Conservation (phyloP, 2,888 invertebrate species). For the Carabus problematicus region DNA sequence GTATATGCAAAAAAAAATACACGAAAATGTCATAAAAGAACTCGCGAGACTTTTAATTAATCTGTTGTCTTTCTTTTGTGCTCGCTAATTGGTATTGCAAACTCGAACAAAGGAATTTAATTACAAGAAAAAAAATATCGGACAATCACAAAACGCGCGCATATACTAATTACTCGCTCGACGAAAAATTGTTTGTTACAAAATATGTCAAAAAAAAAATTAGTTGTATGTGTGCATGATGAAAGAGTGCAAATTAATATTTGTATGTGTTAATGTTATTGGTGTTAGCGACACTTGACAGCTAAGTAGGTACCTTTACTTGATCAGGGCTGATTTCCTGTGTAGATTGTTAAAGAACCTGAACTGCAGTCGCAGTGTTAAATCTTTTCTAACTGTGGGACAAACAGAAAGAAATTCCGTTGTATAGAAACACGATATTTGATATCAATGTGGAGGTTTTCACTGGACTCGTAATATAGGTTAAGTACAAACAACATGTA, state of each 20-base stretch:
- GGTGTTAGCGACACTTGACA: conserved; percentile 26
- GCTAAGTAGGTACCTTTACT: conserved; percentile 66
- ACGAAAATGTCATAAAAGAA: conserved; percentile 2
- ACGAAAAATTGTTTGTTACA: neutral
- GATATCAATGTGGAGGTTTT: conserved; percentile 22
- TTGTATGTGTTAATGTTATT: conserved; percentile 9
- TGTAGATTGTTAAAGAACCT: conserved; percentile 93
- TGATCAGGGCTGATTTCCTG: conserved; percentile 86
- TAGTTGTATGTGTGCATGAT: neutral
- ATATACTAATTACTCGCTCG: neutral
- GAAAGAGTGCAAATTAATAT: neutral
- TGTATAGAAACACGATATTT: conserved; percentile 31
- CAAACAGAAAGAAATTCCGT: conserved; percentile 29
- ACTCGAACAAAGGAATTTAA: conserved; percentile 38
- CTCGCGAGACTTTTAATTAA: conserved; percentile 34
- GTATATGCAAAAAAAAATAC: conserved; percentile 1
- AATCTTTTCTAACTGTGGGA: conserved; percentile 92
- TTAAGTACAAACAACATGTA: too few species aligned
- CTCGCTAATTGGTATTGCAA: conserved; percentile 37
- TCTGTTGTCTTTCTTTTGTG: conserved; percentile 33
- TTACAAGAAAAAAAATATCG: conserved; percentile 33
- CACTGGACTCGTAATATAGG: neutral
- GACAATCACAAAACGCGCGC: neutral
- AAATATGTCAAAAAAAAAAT: neutral
- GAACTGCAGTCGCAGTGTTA: conserved; percentile 94